Evolutionary conservation across 1,140 invertebrate species (phyloP), one percentile per base, ranked within the genome.

Genomic region (Drosophila pandora): DNA sequence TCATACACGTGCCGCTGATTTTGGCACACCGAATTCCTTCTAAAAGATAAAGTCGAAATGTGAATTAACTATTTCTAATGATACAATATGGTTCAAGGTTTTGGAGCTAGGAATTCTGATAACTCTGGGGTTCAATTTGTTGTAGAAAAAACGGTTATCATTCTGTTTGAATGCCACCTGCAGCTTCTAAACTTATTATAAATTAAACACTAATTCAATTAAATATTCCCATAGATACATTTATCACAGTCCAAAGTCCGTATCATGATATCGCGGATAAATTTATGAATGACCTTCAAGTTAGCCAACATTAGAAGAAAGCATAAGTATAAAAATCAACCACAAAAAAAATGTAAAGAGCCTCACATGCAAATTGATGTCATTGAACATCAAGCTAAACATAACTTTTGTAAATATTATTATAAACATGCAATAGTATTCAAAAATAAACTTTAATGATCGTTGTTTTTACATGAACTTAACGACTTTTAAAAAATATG

Each of bases 1-100:
- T 58, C 13, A 23, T 30, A 63, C 50, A 73, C 70, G 69, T 73
- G 70, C 58, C 58, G 30, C 37, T 21, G 23, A 50, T 43, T n/a
- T 57, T 37, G 17, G 45, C 43, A 48, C 43, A 22, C 52, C 28
- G n/a, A 67, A 43, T 67, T 52, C 30, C 28, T 23, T 23, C 49
- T 43, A 41, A 1, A 8, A 49, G 62, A 65, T 65, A 65, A 21
- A 2, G 23, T 17, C 68, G 34, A 22, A 37, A 23, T 49, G 17
- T 50, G 25, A 64, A 37, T 17, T 43, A 43, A 21, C 17, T 17
- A 43, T 21, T 17, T 21, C 13, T 21, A 3, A 12, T 22, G 41
- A 21, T 21, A 9, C 17, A 47, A 22, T 23, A 45, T 32, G 13
- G 37, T 4, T n/a, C 30, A 45, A 64, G 60, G 28, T 9, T 32